Percentiles rank a stretch among this genome's conserved stretches.
Evolutionary conservation across 1,140 invertebrate genomes (phyloP).

Genomic region (Bombus superbus): DNA sequence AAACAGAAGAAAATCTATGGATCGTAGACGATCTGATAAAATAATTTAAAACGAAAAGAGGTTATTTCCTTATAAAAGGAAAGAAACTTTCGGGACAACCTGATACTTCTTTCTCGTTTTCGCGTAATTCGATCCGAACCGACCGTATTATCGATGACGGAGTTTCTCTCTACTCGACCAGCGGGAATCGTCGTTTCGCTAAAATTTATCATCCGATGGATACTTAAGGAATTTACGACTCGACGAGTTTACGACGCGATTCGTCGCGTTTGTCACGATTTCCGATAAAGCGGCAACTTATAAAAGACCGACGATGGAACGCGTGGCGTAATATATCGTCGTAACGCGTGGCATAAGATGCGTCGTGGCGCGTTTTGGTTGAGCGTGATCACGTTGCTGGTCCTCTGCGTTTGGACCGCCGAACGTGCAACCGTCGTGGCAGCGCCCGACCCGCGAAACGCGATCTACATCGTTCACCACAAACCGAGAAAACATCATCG

Average conservation of each 20-base stretch:
- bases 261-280: not conserved
- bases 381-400: conserved; percentile 1
- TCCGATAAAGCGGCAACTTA: conserved; percentile 32
- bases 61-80: too few species aligned
- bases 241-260: not conserved
- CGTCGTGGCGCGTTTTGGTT: conserved; percentile 1
- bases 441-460: not conserved
- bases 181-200: not conserved
- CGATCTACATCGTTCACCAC: conserved; percentile 25
- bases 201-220: not conserved
- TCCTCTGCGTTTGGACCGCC: not conserved
- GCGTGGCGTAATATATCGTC: not conserved
- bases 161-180: not conserved
- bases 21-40: too few species aligned
- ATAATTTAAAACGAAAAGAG: too few species aligned
- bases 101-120: too few species aligned
- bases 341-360: not conserved
- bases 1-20: too few species aligned
- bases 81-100: too few species aligned
- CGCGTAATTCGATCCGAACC: too few species aligned
- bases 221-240: not conserved
- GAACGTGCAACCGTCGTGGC: not conserved
- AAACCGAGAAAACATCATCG: conserved; percentile 5
- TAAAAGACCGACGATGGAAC: conserved; percentile 16
- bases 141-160: too few species aligned